These are phyloP conservation scores for Pterostichus madidus DNA, from an alignment of 2,888 invertebrate genomes.

Conservation along the genomic window DNA sequence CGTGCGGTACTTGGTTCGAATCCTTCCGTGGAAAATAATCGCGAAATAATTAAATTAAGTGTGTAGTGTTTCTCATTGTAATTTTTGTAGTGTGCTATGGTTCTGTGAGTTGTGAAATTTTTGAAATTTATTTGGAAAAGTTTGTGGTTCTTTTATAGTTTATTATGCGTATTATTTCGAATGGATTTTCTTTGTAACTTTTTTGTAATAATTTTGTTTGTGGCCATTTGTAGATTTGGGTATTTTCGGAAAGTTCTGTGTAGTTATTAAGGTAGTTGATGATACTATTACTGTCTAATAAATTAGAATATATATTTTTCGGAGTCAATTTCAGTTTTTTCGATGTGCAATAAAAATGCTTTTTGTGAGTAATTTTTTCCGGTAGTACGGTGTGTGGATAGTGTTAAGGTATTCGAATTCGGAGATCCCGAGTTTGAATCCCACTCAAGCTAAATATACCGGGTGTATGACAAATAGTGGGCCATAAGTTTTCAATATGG, in stretches of 20 bases:
- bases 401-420: too few species aligned
- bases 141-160: constrained; percentile 20
- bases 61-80: not conserved
- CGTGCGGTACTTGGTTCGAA: not conserved
- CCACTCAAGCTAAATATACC: too few species aligned
- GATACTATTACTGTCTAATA: constrained; percentile 7
- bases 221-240: not conserved
- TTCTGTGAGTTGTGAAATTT: not conserved
- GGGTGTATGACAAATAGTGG: too few species aligned
- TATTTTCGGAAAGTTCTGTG: constrained; percentile 16
- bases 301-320: constrained; percentile 14
- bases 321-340: not conserved
- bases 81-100: constrained; percentile 1
- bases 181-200: constrained; percentile 7
- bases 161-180: not conserved
- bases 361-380: not conserved
- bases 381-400: too few species aligned
- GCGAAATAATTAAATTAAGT: not conserved
- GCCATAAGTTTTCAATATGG: too few species aligned
- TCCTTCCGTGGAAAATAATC: not conserved
- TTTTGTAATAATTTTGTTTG: constrained; percentile 37
- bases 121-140: not conserved
- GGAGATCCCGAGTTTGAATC: too few species aligned
- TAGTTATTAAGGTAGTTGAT: not conserved
- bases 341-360: not conserved